Percentiles rank a stretch among this genome's conserved stretches.
Conservation (phyloP, 2,113 vertebrate genomes). For the Pachyramphus minor region DNA sequence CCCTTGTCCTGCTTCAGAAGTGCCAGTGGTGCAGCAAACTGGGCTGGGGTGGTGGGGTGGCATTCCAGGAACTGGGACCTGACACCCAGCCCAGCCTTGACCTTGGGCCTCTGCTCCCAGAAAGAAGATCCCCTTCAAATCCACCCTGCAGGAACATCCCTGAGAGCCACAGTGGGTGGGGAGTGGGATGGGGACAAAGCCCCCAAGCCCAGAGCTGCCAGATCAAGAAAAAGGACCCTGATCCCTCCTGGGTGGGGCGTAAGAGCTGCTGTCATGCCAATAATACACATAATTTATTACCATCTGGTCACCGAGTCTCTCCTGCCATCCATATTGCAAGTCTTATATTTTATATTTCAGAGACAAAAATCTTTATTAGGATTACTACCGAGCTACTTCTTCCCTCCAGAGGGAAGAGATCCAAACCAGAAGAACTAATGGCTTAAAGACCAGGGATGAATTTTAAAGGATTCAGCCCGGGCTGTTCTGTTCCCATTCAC, state of each 20-base stretch:
- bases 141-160: not conserved
- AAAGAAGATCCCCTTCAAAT: not conserved
- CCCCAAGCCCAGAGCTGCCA: not conserved
- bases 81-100: not conserved
- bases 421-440: slow-evolving; percentile 2
- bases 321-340: not conserved
- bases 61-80: not conserved
- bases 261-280: not conserved
- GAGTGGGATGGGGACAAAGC: not conserved
- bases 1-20: not conserved
- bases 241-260: not conserved
- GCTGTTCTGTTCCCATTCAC: not conserved
- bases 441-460: not conserved
- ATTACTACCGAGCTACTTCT: not conserved
- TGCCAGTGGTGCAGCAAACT: accelerated
- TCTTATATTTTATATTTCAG: not conserved
- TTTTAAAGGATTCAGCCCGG: not conserved
- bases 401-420: not conserved
- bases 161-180: not conserved
- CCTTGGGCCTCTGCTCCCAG: not conserved
- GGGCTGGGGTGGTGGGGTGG: not conserved
- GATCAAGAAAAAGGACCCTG: not conserved
- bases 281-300: not conserved
- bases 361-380: not conserved
- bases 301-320: not conserved